Base-by-base conservation (phyloP, 2,888 invertebrate species). In the Lucinisca nassula region DNA sequence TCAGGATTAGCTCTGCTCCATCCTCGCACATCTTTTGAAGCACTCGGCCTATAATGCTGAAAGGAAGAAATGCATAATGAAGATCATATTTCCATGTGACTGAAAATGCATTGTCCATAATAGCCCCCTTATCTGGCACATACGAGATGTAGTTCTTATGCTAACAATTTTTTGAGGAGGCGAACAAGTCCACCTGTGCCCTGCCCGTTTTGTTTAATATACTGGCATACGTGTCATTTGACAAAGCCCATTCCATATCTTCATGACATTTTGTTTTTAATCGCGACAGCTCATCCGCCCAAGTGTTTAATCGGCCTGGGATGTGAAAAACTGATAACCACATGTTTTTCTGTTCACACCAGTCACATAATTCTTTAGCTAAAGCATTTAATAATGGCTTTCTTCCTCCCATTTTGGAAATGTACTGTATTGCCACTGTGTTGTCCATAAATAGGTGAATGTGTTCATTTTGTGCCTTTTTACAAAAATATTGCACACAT, bases 241-340 rank as follows among this genome's bases (percentile, higher is more conserved):
- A n/a, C 12, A 82, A 17, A 38, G 58, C 61, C 84, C 85, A 87
- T 61, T 88, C 90, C 51, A 83, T 88, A 17, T 79, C 79, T n/a
- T n/a, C n/a, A n/a, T n/a, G n/a, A n/a, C n/a, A n/a, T 55, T 55
- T 72, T 58, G 77, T 75, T 49, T 77, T 51, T 12, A 37, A 49
- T 72, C 82, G 30, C 58, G 70, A 73, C 10, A 82, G 58, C 30
- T 74, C 76, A 32, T 90, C 90, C 2, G 86, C 88, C 32, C 35
- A 40, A 3, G 32, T 2, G 38, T 90, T 90, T 51, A 79, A 27
- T 12, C 24, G 38, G 4, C 88, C 88, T 0, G 88, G 86, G 21
- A 90, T 85, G 70, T 88, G 82, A 73, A 38, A 73, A 1, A 40
- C 77, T 45, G 32, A 82, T 32, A 90, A 10, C 88, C 86, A 87